Evolutionary conservation across 2,888 invertebrate genomes (phyloP).

Genomic region (Athrips mouffetella): DNA sequence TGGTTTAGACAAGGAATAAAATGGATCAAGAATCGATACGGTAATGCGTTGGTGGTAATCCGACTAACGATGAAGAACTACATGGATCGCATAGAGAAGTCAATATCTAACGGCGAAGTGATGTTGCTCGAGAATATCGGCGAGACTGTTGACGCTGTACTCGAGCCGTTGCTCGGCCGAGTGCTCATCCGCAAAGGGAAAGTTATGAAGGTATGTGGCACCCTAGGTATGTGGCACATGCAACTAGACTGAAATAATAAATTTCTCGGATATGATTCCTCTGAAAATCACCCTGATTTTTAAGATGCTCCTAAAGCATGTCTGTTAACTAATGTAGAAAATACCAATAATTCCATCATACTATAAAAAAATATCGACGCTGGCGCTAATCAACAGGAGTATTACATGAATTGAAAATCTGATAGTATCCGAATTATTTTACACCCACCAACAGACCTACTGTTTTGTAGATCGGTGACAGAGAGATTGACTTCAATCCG

Average conservation of each 20-base stretch:
- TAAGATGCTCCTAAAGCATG: too few species aligned
- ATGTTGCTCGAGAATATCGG: slow-evolving; percentile 93
- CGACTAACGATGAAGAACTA: slow-evolving; percentile 90
- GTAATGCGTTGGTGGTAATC: slow-evolving; percentile 83
- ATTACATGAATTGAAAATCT: too few species aligned
- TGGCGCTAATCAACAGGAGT: too few species aligned
- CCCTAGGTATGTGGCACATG: too few species aligned
- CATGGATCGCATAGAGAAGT: slow-evolving; percentile 88
- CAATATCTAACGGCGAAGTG: slow-evolving; percentile 85
- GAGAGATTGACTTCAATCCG: slow-evolving; percentile 92
- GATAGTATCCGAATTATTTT: too few species aligned
- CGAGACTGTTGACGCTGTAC: slow-evolving; percentile 92
- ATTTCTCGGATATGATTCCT: too few species aligned
- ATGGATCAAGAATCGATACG: slow-evolving; percentile 96
- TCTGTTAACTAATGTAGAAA: too few species aligned
- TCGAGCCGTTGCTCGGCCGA: slow-evolving; percentile 92
- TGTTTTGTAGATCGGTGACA: slow-evolving; percentile 89
- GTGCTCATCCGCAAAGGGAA: slow-evolving; percentile 93
- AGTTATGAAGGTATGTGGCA: slow-evolving; percentile 79
- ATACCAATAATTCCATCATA: too few species aligned
- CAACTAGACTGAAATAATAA: too few species aligned
- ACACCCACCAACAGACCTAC: too few species aligned
- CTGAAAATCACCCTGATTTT: too few species aligned
- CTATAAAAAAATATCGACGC: too few species aligned
- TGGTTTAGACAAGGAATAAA: slow-evolving; percentile 89